These are phyloP conservation scores for Nasonovia ribisnigri DNA, from an alignment of 2,888 invertebrate species.

Conservation along the genomic window DNA sequence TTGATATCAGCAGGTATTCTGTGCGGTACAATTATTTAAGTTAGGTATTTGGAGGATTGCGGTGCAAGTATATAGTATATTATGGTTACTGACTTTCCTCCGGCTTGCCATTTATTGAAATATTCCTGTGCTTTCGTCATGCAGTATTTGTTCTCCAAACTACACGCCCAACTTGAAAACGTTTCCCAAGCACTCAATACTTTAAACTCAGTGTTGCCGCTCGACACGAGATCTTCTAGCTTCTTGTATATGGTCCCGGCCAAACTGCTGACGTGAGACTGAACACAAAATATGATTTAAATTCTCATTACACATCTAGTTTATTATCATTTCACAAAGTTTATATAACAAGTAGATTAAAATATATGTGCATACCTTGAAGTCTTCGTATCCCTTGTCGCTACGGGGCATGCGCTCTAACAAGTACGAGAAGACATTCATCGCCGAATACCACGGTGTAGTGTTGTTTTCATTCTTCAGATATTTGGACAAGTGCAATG, in stretches of 20 bases:
- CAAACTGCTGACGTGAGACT: slow-evolving; percentile 23
- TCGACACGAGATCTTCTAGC: neutral
- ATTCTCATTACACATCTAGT: neutral
- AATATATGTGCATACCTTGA: neutral
- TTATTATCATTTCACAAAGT: neutral
- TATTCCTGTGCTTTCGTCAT: neutral
- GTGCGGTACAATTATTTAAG: neutral
- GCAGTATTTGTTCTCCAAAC: slow-evolving; percentile 6
- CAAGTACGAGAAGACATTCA: slow-evolving; percentile 40
- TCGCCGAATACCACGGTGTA: slow-evolving; percentile 72
- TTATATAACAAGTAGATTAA: neutral
- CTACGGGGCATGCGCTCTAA: slow-evolving; percentile 1
- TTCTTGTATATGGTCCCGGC: slow-evolving; percentile 9
- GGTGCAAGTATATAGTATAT: neutral
- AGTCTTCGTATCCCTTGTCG: neutral
- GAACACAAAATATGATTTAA: neutral
- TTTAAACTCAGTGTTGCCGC: neutral
- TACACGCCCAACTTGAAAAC: slow-evolving; percentile 33
- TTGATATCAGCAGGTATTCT: slow-evolving; percentile 66
- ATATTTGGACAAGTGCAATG: slow-evolving; percentile 80
- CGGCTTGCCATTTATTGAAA: slow-evolving; percentile 33
- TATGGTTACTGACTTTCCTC: slow-evolving; percentile 15
- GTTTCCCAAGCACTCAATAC: slow-evolving; percentile 27
- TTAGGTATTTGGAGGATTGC: neutral
- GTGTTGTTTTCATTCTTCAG: slow-evolving; percentile 78